Conservation (phyloP, 2,113 vertebrate species). For the Ciconia boyciana region DNA sequence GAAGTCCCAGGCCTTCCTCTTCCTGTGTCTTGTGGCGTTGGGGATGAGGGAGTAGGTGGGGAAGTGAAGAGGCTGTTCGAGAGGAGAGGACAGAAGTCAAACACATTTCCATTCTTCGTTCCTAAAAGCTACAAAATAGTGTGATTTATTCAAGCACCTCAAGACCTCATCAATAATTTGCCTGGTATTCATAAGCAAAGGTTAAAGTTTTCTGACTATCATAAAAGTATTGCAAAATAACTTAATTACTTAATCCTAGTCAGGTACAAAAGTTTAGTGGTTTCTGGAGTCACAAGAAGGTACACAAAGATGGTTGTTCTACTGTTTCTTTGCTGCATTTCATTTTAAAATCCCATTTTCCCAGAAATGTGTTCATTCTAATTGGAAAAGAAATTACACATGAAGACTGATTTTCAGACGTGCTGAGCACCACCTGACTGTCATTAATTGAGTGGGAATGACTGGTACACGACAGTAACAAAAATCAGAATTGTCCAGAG, state of each 20-base stretch:
- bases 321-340: not conserved
- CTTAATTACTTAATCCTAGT: not conserved
- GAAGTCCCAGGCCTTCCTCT: not conserved
- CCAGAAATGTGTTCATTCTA: not conserved
- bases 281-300: not conserved
- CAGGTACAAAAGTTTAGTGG: not conserved
- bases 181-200: not conserved
- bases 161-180: not conserved
- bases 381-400: not conserved
- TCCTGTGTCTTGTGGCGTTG: rapidly evolving
- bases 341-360: not conserved
- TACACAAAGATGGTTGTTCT: not conserved
- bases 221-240: not conserved
- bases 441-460: not conserved
- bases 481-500: not conserved
- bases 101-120: not conserved
- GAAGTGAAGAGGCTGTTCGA: not conserved
- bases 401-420: not conserved
- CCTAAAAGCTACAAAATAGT: not conserved
- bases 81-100: not conserved
- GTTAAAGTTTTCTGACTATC: not conserved
- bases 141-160: not conserved
- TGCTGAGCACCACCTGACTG: not conserved
- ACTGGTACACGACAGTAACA: not conserved
- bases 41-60: not conserved